phyloP scores from a whole-genome alignment of 2,113 vertebrate genomes.

The Paradoxurus hermaphroditus region DNA sequence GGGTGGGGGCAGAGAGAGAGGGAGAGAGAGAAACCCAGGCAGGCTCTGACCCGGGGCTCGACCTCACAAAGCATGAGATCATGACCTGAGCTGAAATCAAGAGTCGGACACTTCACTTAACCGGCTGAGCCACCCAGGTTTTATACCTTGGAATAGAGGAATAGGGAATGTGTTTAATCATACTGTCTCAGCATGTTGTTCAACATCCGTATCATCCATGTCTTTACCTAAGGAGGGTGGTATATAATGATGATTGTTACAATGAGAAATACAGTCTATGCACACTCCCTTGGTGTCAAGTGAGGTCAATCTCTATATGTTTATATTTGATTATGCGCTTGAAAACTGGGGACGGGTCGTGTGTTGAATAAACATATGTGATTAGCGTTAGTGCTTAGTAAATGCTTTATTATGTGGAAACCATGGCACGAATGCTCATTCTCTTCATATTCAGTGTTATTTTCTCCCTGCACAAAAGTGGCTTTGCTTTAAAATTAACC shows the following conservation, averaged over 20 bases:
- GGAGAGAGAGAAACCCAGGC: too few species aligned
- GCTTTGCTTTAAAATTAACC: constrained; percentile 63
- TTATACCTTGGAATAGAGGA: background rate
- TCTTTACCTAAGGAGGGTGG: background rate
- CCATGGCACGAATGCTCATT: constrained; percentile 41
- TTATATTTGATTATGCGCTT: constrained; percentile 21
- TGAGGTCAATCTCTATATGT: background rate
- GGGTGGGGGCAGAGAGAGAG: too few species aligned
- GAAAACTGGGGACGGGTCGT: background rate
- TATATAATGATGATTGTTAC: background rate
- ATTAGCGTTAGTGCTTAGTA: background rate
- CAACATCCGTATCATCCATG: background rate
- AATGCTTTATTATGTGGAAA: constrained; percentile 27
- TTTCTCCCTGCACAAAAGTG: background rate
- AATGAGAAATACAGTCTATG: background rate
- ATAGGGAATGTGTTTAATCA: background rate
- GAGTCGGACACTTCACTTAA: too few species aligned
- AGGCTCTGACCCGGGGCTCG: too few species aligned
- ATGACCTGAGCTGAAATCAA: too few species aligned
- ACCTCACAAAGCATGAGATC: too few species aligned
- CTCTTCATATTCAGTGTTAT: constrained; percentile 36
- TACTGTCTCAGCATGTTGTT: background rate
- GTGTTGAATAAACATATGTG: background rate
- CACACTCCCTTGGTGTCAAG: background rate
- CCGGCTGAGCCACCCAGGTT: background rate